Conservation (phyloP, 2,888 invertebrate genomes). For the Clitarchus hookeri region DNA sequence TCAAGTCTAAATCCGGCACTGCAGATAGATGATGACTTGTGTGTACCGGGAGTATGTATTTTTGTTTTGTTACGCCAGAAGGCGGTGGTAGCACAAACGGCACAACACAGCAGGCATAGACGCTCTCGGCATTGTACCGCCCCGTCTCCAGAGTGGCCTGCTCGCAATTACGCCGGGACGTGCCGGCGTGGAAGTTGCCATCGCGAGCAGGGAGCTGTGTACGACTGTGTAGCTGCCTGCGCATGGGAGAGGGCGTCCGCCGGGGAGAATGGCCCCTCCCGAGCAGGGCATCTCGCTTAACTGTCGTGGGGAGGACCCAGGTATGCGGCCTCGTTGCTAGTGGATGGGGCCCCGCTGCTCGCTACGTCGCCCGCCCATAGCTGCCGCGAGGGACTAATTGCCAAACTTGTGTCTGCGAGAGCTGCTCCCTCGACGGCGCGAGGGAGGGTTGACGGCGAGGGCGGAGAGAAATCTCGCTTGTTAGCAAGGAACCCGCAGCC, state of each 20-base stretch:
- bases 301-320: not conserved
- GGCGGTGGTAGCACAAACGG: no score
- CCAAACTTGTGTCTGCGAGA: constrained; percentile 8
- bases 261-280: no score
- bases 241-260: no score
- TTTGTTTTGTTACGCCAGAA: no score
- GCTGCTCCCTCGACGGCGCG: not conserved
- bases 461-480: not conserved
- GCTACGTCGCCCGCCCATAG: no score
- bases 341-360: not conserved
- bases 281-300: no score
- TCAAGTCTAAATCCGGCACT: no score
- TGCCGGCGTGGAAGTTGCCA: not conserved
- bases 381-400: constrained; percentile 14
- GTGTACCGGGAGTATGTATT: no score
- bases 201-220: not conserved
- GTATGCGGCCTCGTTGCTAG: not conserved
- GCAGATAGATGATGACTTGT: no score
- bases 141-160: no score
- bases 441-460: not conserved
- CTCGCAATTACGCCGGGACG: not conserved
- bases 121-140: no score
- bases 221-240: not conserved
- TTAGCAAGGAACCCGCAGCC: not conserved
- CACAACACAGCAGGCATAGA: no score